Conservation (phyloP, 2,888 invertebrate species). For the Lucinisca nassula region DNA sequence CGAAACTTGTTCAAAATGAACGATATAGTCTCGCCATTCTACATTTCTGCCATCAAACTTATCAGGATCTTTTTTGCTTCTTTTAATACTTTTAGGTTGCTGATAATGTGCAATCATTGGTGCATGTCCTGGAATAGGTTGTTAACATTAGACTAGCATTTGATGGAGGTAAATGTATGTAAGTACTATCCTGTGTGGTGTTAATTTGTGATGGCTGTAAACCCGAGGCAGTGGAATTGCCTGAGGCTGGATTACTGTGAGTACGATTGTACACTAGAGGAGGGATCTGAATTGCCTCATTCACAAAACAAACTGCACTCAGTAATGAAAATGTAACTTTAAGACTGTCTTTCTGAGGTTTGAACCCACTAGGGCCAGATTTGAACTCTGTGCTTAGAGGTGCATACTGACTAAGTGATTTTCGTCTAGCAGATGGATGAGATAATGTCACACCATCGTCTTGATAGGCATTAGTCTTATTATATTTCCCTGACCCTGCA, state of each 20-base stretch:
- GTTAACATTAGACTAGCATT: background rate
- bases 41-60: conserved; percentile 59
- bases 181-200: background rate
- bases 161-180: background rate
- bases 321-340: too few relatives aligned
- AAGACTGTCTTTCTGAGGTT: background rate
- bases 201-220: background rate
- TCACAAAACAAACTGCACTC: too few relatives aligned
- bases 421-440: too few relatives aligned
- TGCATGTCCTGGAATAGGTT: background rate
- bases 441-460: background rate
- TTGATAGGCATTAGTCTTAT: background rate
- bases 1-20: conserved; percentile 68
- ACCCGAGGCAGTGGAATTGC: too few relatives aligned
- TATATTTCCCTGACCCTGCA: background rate
- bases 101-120: background rate
- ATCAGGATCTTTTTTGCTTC: conserved; percentile 62
- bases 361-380: too few relatives aligned
- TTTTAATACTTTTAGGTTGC: background rate
- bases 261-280: too few relatives aligned
- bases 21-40: conserved; percentile 66
- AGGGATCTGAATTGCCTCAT: too few relatives aligned
- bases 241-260: too few relatives aligned
- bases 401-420: too few relatives aligned
- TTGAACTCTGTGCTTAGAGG: too few relatives aligned